Base-by-base conservation (phyloP, 2,797 vertebrate species). In the Diplodus puntazzo region DNA sequence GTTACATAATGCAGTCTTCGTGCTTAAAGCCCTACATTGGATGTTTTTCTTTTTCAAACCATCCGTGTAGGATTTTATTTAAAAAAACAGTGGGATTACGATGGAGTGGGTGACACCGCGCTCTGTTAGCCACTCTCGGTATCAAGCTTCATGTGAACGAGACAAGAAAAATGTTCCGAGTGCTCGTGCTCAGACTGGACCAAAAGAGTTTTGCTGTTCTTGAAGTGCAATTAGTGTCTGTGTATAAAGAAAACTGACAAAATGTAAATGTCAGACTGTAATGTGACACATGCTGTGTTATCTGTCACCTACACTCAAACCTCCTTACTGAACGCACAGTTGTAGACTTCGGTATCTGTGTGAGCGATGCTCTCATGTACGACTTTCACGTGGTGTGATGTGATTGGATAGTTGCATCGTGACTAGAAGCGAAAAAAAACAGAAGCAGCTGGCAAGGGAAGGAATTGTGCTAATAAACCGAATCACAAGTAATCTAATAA, bases 61-160 rank as follows among this genome's bases (percentile, higher is more conserved):
- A 42, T 45, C 64, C 5, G 1, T 79, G 61, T 53, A 69, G 83
- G 78, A 64, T 89, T 87, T 80, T 49, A 50, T 87, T 73, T 78
- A n/a, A 53, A 85, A 82, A 27, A 60, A 25, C 59, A 11, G 43
- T 39, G 27, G 77, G 87, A 89, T 82, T 82, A 87, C 64, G 68
- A 71, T 1, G 30, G 30, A 34, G 14, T 50, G 54, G 50, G 60
- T 58, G 55, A 79, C 43, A 13, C 1, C 25, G 12, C 5, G 11
- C 73, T 79, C 59, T 50, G 43, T 71, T 43, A 53, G 65, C 49
- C 11, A 10, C 72, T 34, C 27, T 72, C 5, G 1, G 30, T 34
- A 34, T 34, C 30, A 30, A 30, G 30, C 30, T 30, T 30, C 18
- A 25, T 55, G 58, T 21, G 39, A 73, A 57, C 16, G 17, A 76